These are phyloP conservation scores for Myoxocephalus aenaeus DNA, from an alignment of 2,797 vertebrate genomes.

Conservation along the genomic window DNA sequence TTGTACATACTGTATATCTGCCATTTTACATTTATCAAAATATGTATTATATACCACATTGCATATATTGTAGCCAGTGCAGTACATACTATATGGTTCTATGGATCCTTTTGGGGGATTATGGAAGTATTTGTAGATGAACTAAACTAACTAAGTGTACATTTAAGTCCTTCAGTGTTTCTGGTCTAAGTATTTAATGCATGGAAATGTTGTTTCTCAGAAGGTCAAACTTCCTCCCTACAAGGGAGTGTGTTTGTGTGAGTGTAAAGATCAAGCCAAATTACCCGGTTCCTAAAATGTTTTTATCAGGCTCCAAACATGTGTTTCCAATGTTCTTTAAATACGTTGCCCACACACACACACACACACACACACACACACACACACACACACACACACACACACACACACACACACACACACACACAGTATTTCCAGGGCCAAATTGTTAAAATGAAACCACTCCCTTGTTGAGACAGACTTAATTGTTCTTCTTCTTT, in stretches of 20 bases:
- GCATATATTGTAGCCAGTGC: not conserved
- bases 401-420: not conserved
- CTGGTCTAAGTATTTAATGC: slow-evolving; percentile 14
- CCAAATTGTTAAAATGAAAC: slow-evolving; percentile 67
- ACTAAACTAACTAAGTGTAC: not conserved
- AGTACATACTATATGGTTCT: not conserved
- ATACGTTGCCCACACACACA: slow-evolving; percentile 57
- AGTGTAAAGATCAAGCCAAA: slow-evolving; percentile 64
- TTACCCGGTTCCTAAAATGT: slow-evolving; percentile 72
- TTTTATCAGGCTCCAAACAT: slow-evolving; percentile 83
- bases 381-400: slow-evolving; percentile 1
- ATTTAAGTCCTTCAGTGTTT: slow-evolving; percentile 6
- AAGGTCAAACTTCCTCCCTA: slow-evolving; percentile 47
- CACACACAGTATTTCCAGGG: slow-evolving; percentile 31
- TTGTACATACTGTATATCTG: not conserved
- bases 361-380: not conserved
- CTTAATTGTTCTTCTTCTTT: slow-evolving; percentile 38
- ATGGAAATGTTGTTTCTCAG: slow-evolving; percentile 29
- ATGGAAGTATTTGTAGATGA: not conserved
- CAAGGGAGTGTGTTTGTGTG: slow-evolving; percentile 31
- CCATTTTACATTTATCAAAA: not conserved
- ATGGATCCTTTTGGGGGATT: not conserved
- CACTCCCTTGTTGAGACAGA: slow-evolving; percentile 63
- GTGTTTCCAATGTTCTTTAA: slow-evolving; percentile 85
- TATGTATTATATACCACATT: not conserved